These are phyloP conservation scores for Hybognathus amarus DNA, from an alignment of 2,797 vertebrate species.

Conservation along the genomic window DNA sequence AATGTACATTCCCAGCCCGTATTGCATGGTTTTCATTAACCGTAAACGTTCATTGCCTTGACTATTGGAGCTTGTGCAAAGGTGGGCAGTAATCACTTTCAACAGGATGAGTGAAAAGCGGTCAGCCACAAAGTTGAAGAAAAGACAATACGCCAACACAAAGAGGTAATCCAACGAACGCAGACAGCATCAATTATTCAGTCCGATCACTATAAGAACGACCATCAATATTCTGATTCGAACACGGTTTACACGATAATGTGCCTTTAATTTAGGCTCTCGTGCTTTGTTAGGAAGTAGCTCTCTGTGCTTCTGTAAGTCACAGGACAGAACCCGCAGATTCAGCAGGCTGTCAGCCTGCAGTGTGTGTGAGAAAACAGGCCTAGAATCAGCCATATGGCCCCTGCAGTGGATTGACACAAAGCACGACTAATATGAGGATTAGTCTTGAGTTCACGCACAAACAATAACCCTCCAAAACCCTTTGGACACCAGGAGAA, in stretches of 20 bases:
- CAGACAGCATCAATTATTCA: slow-evolving; percentile 39
- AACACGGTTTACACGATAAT: not conserved
- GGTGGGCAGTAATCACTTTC: slow-evolving; percentile 10
- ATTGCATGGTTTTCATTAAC: slow-evolving; percentile 28
- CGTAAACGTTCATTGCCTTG: slow-evolving; percentile 4
- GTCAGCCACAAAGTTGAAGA: slow-evolving; percentile 25
- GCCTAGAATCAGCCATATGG: slow-evolving; percentile 50
- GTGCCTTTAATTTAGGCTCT: not conserved
- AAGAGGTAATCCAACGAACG: slow-evolving; percentile 30
- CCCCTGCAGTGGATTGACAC: slow-evolving; percentile 39
- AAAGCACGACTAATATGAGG: slow-evolving; percentile 44
- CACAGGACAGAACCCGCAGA: slow-evolving; percentile 29
- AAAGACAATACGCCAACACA: slow-evolving; percentile 4
- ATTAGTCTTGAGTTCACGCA: slow-evolving; percentile 44
- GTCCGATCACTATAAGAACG: slow-evolving; percentile 36
- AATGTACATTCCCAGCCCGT: not conserved
- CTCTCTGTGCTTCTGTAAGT: slow-evolving; percentile 11
- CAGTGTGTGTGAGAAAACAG: slow-evolving; percentile 18
- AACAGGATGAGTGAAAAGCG: slow-evolving; percentile 15
- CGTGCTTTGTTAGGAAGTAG: not conserved
- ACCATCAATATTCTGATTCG: slow-evolving; percentile 29
- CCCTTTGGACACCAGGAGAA: not conserved
- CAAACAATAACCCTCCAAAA: slow-evolving; percentile 10
- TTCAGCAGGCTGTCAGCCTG: slow-evolving; percentile 29
- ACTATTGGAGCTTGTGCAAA: slow-evolving; percentile 1